Evolutionary conservation across 2,113 vertebrate species (phyloP).

Genomic region (Rhinichthys klamathensis): DNA sequence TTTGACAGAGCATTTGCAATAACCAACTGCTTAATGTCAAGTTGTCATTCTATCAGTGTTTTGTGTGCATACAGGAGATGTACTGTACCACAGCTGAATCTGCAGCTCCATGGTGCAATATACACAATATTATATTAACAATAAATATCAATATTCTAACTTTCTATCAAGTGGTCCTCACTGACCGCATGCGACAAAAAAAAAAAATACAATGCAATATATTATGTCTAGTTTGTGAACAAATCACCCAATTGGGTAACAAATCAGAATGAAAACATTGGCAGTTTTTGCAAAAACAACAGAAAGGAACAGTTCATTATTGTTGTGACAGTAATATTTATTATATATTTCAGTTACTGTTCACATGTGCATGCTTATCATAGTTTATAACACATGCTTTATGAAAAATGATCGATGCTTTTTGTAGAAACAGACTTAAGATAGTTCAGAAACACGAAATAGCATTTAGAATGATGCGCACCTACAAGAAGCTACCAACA

Average conservation of each 20-base stretch:
- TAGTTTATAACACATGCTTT: not conserved
- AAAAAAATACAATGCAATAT: not conserved
- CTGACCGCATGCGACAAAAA: too few relatives aligned
- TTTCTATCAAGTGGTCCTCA: not conserved
- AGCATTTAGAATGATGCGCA: not conserved
- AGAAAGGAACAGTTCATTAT: not conserved
- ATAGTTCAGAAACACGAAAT: not conserved
- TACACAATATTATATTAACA: not conserved
- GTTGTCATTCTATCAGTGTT: not conserved
- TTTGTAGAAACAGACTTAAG: not conserved
- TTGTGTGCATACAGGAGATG: not conserved
- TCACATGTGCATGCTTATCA: not conserved
- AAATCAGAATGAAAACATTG: not conserved
- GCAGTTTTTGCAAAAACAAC: not conserved
- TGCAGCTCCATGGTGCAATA: not conserved
- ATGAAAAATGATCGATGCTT: not conserved
- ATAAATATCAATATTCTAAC: not conserved
- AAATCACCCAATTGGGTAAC: not conserved
- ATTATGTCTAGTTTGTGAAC: not conserved
- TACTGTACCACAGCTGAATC: not conserved
- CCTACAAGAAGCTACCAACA: too few relatives aligned
- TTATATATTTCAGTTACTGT: too few relatives aligned
- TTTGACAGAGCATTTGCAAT: not conserved
- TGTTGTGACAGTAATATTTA: too few relatives aligned
- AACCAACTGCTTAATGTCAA: not conserved